Conservation (phyloP, 2,113 vertebrate genomes). For the Thryonomys swinderianus region DNA sequence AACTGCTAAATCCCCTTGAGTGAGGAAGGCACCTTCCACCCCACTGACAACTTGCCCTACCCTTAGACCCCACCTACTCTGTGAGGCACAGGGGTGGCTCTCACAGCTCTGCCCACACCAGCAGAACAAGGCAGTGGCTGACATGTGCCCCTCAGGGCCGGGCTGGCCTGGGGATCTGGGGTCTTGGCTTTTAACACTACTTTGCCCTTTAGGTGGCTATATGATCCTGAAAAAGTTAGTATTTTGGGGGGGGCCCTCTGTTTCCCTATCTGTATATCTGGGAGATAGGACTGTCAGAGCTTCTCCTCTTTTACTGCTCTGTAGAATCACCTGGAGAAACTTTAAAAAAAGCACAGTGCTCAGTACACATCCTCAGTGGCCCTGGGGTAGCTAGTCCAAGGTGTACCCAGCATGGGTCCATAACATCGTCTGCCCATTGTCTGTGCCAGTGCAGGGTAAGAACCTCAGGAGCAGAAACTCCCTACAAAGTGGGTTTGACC, state of each 20-base stretch:
- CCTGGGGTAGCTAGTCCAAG: no score
- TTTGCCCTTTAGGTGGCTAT: not conserved
- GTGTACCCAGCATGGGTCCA: not conserved
- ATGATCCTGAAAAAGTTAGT: not conserved
- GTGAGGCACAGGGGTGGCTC: not conserved
- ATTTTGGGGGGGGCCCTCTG: not conserved
- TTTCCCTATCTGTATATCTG: not conserved
- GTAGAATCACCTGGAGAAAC: not conserved
- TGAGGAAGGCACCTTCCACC: not conserved
- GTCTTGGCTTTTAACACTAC: not conserved
- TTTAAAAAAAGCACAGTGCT: not conserved
- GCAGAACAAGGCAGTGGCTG: rapidly evolving
- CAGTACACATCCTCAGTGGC: not conserved
- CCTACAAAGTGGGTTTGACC: not conserved
- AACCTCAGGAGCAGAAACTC: not conserved
- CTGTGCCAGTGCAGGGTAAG: not conserved
- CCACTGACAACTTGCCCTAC: no score
- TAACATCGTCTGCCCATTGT: not conserved
- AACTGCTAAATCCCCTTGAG: not conserved
- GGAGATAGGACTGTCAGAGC: not conserved
- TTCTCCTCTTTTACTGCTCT: not conserved
- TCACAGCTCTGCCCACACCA: not conserved
- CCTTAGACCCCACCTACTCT: not conserved
- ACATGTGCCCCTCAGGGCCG: not conserved
- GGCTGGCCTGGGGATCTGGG: not conserved